Conservation (phyloP, 30 jellyfish, hydroid and myxozoan genomes). For the Nemopilema nomurai region DNA sequence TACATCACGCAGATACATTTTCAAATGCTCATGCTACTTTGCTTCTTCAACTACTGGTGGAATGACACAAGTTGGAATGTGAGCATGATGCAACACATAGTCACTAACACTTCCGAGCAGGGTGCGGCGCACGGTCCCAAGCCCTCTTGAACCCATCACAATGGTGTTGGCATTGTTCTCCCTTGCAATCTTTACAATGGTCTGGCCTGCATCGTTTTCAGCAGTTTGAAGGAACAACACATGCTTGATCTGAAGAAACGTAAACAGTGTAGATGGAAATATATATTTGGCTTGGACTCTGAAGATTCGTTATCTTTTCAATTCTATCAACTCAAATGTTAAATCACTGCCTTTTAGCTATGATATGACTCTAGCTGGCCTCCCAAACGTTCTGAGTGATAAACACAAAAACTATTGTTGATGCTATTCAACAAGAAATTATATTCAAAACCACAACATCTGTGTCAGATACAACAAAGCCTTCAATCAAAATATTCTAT, state of each 20-base stretch:
- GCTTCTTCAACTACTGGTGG: slow-evolving; percentile 37
- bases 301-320: no score
- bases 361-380: no score
- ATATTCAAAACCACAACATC: background rate
- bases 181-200: slow-evolving; percentile 73
- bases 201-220: slow-evolving; percentile 68
- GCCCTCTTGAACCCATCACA: slow-evolving; percentile 76
- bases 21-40: background rate
- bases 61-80: slow-evolving; percentile 70
- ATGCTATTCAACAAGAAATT: no score
- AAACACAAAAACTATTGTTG: no score
- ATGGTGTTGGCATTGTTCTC: slow-evolving; percentile 59
- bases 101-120: slow-evolving; percentile 90
- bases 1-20: background rate
- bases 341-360: no score
- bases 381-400: no score
- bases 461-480: no score
- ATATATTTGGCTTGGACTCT: background rate
- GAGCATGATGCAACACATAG: slow-evolving; percentile 83
- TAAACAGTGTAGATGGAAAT: background rate
- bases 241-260: slow-evolving; percentile 51
- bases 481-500: background rate
- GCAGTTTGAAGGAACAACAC: slow-evolving; percentile 72
- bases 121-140: slow-evolving; percentile 83
- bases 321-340: no score